These are phyloP conservation scores for Malaclemys terrapin DNA, from an alignment of 2,113 vertebrate genomes.

Conservation along the genomic window DNA sequence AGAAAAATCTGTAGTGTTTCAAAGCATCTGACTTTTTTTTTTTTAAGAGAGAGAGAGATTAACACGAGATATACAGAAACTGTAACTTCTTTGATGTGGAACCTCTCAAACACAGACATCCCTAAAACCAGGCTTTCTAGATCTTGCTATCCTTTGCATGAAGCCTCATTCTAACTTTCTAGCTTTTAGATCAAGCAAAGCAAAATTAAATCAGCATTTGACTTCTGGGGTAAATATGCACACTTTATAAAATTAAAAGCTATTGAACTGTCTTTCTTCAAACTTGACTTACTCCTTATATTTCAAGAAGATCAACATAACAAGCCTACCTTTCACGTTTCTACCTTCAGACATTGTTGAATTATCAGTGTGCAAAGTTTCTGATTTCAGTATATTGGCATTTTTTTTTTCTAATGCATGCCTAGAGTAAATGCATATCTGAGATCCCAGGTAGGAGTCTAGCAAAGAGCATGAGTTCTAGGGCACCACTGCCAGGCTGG, in stretches of 20 bases:
- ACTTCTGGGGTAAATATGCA: background rate
- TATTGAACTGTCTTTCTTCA: background rate
- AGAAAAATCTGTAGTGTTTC: background rate
- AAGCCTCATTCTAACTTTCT: background rate
- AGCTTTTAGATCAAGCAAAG: background rate
- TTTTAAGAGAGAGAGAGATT: background rate
- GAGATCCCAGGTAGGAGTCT: background rate
- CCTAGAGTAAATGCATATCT: background rate
- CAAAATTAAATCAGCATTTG: background rate
- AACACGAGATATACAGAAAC: background rate
- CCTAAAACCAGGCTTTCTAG: background rate
- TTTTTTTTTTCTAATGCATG: background rate
- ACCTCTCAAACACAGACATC: background rate
- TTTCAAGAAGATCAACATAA: background rate
- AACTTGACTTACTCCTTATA: background rate
- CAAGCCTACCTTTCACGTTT: background rate
- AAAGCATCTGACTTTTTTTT: background rate
- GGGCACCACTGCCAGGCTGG: background rate
- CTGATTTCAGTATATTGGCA: background rate
- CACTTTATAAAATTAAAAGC: background rate
- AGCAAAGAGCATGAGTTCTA: background rate
- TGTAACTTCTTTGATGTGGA: background rate
- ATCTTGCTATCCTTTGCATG: background rate
- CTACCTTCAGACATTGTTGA: background rate
- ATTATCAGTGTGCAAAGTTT: background rate